Evolutionary conservation across 1,140 invertebrate species (phyloP).

Genomic region (Nymphalis io): DNA sequence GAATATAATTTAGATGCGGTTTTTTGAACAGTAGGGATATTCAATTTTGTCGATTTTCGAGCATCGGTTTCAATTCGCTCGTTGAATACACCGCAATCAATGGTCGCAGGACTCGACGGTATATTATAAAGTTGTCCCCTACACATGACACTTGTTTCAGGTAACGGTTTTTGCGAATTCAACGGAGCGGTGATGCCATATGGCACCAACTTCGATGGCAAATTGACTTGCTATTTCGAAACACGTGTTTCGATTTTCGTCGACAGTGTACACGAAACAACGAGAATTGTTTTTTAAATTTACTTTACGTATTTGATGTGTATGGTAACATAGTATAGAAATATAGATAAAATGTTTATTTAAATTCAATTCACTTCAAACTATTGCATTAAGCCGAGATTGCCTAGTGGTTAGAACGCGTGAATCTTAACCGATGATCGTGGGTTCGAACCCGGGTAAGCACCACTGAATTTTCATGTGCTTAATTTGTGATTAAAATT

Average conservation of each 20-base stretch:
- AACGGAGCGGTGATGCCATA: conserved; percentile 27
- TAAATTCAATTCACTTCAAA: too few relatives aligned
- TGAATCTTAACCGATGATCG: too few relatives aligned
- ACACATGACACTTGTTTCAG: conserved; percentile 31
- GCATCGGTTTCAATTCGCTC: neutral
- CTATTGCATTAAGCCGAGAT: too few relatives aligned
- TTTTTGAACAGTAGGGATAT: neutral
- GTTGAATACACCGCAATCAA: neutral
- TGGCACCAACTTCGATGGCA: conserved; percentile 23
- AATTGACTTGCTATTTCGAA: conserved; percentile 28
- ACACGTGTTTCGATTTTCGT: conserved; percentile 28
- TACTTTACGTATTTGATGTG: neutral
- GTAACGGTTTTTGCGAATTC: conserved; percentile 35
- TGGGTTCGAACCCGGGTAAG: too few relatives aligned
- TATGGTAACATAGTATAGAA: too few relatives aligned
- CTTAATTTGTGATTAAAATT: too few relatives aligned
- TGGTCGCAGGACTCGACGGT: neutral
- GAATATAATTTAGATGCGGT: too few relatives aligned
- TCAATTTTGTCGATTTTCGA: neutral
- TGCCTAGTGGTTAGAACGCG: too few relatives aligned
- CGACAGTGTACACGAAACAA: neutral
- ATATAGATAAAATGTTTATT: too few relatives aligned
- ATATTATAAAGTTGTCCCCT: conserved; percentile 17
- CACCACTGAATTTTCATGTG: too few relatives aligned
- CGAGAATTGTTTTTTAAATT: neutral